A percentile compares a stretch with the other conserved stretches of the same genome.
These are phyloP conservation scores for Tillus elongatus DNA, from an alignment of 2,888 invertebrate species.

Conservation along the genomic window DNA sequence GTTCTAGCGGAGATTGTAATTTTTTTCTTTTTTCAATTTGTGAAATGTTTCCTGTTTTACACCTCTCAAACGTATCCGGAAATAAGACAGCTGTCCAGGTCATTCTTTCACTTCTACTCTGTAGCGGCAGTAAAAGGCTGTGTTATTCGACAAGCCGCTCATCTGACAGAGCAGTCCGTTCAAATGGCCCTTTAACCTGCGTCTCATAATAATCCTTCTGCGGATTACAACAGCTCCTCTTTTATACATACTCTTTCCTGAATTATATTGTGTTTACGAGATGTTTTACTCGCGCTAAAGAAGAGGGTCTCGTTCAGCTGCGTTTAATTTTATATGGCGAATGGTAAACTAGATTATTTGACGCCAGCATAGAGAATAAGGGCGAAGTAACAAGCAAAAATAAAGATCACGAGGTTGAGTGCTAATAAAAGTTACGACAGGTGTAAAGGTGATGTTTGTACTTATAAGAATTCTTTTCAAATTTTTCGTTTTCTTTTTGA, in stretches of 20 bases:
- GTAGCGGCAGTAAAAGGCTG: neutral
- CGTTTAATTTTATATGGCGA: no score
- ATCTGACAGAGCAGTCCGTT: constrained; percentile 1
- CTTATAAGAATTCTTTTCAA: no score
- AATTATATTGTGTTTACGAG: constrained; percentile 1
- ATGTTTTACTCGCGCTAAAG: neutral
- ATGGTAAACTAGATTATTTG: no score
- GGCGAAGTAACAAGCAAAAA: no score
- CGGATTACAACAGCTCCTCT: neutral
- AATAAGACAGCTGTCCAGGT: constrained; percentile 1
- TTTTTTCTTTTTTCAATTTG: no score
- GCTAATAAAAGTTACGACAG: no score
- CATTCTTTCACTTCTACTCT: neutral
- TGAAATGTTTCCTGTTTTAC: neutral
- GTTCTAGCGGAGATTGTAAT: no score
- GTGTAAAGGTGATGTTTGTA: no score
- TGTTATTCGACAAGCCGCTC: neutral
- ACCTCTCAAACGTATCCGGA: constrained; percentile 4
- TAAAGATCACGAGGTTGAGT: no score
- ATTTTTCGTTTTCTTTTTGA: no score
- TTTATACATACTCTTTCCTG: constrained; percentile 3
- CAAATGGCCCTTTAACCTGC: constrained; percentile 2
- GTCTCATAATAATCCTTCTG: constrained; percentile 1
- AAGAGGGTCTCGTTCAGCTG: no score
- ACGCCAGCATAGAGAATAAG: no score